Evolutionary conservation across 2,113 vertebrate species (phyloP).

Genomic region (Perca fluviatilis): DNA sequence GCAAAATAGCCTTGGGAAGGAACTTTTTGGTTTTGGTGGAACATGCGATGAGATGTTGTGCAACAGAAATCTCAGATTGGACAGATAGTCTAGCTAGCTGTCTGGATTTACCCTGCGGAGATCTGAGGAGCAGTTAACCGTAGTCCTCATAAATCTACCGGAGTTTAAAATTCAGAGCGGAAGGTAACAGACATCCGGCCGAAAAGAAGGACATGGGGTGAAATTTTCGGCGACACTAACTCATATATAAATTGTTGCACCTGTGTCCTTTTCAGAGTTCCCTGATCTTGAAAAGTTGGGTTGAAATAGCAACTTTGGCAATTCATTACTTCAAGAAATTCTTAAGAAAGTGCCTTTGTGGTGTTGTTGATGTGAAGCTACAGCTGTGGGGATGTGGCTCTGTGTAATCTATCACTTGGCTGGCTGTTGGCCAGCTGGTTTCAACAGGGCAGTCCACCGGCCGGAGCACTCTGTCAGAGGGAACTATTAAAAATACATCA

Average conservation of each 20-base stretch:
- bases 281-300: slow-evolving; percentile 18
- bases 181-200: no score
- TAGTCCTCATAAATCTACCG: no score
- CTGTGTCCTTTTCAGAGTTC: not conserved
- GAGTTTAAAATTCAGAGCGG: no score
- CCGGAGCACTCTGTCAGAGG: slow-evolving; percentile 47
- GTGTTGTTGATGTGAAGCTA: slow-evolving; percentile 28
- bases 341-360: slow-evolving; percentile 17
- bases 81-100: no score
- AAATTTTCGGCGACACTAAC: no score
- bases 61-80: no score
- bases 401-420: slow-evolving; percentile 70
- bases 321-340: slow-evolving; percentile 32
- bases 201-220: no score
- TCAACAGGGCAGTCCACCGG: slow-evolving; percentile 29
- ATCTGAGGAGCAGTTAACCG: no score
- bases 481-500: slow-evolving; percentile 72
- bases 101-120: no score
- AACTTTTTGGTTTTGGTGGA: no score
- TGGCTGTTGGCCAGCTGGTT: slow-evolving; percentile 57
- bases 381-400: slow-evolving; percentile 46
- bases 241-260: not conserved
- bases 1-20: no score
- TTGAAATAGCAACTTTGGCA: slow-evolving; percentile 22
- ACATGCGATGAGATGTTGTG: no score